Evolutionary conservation across 2,888 invertebrate genomes (phyloP).

Genomic region (Cosmia trapezina): DNA sequence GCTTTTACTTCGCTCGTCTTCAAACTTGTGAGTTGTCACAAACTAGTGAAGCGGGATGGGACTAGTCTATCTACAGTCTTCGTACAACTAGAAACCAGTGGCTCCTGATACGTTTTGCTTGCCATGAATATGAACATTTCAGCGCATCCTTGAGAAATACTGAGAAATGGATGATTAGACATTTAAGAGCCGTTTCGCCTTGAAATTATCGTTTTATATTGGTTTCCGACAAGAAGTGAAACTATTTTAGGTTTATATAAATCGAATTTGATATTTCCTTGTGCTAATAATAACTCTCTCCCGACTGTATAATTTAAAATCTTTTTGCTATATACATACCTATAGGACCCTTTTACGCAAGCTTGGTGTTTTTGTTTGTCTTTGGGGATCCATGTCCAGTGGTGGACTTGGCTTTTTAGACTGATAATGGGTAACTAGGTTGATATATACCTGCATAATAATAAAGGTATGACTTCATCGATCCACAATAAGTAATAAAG

Average conservation of each 20-base stretch:
- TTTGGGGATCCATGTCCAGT: background rate
- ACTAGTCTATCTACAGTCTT: conserved; percentile 34
- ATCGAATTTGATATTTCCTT: conserved; percentile 17
- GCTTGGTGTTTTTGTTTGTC: no score
- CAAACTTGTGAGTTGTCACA: conserved; percentile 63
- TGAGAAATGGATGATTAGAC: conserved; percentile 24
- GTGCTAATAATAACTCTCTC: background rate
- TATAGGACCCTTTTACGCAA: no score
- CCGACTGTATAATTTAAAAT: background rate
- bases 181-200: conserved; percentile 20
- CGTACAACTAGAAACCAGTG: conserved; percentile 16
- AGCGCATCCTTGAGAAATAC: conserved; percentile 20
- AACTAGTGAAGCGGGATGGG: conserved; percentile 54
- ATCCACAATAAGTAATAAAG: background rate
- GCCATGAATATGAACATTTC: conserved; percentile 31
- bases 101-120: conserved; percentile 16
- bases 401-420: background rate
- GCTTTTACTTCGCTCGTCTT: conserved; percentile 38
- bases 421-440: background rate
- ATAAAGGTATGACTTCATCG: background rate
- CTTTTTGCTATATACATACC: background rate
- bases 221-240: background rate
- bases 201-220: background rate
- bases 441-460: no score
- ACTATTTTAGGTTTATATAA: background rate